Conservation (phyloP, 37 sponge, comb jelly and placozoan species). For the Axinella damicornis region DNA sequence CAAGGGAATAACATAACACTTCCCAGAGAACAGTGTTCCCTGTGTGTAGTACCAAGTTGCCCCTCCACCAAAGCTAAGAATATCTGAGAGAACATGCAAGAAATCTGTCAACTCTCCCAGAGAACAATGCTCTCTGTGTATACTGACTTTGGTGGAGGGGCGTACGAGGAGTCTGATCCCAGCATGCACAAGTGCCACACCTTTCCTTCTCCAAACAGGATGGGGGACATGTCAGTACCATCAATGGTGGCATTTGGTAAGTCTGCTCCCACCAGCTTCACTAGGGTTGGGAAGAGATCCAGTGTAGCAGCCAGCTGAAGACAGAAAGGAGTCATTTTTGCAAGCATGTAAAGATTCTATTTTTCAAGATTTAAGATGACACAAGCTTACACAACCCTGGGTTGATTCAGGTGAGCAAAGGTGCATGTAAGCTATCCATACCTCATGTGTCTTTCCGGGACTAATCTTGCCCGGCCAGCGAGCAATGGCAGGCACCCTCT, state of each 20-base stretch:
- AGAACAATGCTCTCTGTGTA: too few relatives aligned
- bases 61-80: too few relatives aligned
- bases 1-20: too few relatives aligned
- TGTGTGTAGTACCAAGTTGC: too few relatives aligned
- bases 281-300: slow-evolving; percentile 55
- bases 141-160: neutral
- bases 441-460: slow-evolving; percentile 64
- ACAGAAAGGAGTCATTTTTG: neutral
- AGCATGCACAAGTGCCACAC: neutral
- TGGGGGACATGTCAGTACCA: slow-evolving; percentile 58
- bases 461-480: slow-evolving; percentile 75
- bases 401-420: too few relatives aligned
- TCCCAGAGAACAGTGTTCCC: too few relatives aligned
- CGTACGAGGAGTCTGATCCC: neutral
- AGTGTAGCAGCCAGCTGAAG: slow-evolving; percentile 50
- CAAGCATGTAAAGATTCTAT: too few relatives aligned
- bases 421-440: neutral
- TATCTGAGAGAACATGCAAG: too few relatives aligned
- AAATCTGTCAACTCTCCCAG: too few relatives aligned
- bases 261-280: slow-evolving; percentile 19
- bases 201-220: slow-evolving; percentile 38
- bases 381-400: too few relatives aligned
- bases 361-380: too few relatives aligned
- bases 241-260: slow-evolving; percentile 40
- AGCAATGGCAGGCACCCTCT: slow-evolving; percentile 75